Percentiles rank a stretch among this genome's conserved stretches.
phyloP scores from a whole-genome alignment of 2,113 vertebrate genomes.

The Anoplopoma fimbria region DNA sequence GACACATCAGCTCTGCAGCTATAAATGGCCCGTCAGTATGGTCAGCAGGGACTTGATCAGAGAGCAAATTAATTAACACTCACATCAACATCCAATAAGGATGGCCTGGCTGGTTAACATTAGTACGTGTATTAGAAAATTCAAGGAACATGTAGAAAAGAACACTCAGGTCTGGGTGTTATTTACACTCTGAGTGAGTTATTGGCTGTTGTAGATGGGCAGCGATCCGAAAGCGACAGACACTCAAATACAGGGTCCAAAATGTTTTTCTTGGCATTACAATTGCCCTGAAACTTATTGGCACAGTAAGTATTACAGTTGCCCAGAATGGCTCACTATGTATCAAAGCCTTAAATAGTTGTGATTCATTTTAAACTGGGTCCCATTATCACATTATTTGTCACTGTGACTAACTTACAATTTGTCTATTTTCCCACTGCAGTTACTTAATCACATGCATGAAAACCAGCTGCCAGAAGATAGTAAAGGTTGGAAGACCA shows the following conservation, averaged over 20 bases:
- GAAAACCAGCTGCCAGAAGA: neutral
- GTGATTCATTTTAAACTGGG: neutral
- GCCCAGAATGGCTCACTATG: conserved; percentile 49
- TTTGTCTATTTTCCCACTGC: neutral
- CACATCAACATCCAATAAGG: conserved; percentile 7
- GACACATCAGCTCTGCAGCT: conserved; percentile 17
- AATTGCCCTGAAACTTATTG: conserved; percentile 58
- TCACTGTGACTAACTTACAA: neutral
- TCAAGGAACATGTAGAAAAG: conserved; percentile 33
- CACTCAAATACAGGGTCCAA: conserved; percentile 48
- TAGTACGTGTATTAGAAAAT: conserved; percentile 1
- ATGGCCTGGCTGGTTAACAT: neutral
- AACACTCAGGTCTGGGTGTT: conserved; percentile 51
- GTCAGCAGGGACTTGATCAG: conserved; percentile 1
- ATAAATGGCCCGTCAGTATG: conserved; percentile 22
- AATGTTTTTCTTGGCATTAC: conserved; percentile 65
- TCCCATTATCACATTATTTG: neutral
- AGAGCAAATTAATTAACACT: neutral
- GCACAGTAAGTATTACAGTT: conserved; percentile 31
- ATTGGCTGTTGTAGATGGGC: conserved; percentile 33
- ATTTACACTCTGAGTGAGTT: conserved; percentile 49
- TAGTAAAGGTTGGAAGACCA: neutral
- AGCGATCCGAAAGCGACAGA: conserved; percentile 41
- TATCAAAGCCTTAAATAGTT: conserved; percentile 39
- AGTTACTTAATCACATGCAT: neutral